phyloP scores from a whole-genome alignment of 2,797 vertebrate genomes.

The Acomys russatus region DNA sequence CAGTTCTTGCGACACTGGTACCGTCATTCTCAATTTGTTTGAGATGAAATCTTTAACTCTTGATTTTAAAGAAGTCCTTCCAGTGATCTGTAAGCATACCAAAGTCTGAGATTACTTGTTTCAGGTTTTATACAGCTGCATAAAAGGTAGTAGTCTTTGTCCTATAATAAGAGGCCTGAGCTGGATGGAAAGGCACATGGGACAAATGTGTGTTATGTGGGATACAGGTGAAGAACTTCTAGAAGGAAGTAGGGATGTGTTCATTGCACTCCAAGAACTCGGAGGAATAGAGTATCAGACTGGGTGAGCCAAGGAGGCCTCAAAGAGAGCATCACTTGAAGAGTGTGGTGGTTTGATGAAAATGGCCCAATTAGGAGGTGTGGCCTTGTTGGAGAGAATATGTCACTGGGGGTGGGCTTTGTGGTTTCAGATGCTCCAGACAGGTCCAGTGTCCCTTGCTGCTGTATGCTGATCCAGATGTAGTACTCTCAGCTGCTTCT shows the following conservation, averaged over 20 bases:
- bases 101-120: neutral
- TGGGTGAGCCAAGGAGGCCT: neutral
- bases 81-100: neutral
- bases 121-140: neutral
- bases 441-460: neutral
- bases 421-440: neutral
- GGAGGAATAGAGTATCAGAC: neutral
- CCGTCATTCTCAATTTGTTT: neutral
- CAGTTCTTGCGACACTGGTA: neutral
- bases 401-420: neutral
- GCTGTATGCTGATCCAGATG: neutral
- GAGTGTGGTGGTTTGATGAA: neutral
- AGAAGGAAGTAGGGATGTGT: neutral
- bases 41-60: neutral
- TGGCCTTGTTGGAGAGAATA: neutral
- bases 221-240: neutral
- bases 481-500: neutral
- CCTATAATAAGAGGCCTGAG: neutral
- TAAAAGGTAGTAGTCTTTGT: neutral
- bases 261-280: neutral
- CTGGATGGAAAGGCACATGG: constrained; percentile 6
- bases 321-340: neutral
- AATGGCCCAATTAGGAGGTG: neutral
- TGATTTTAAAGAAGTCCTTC: constrained; percentile 24
- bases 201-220: neutral